Evolutionary conservation across 2,113 vertebrate genomes (phyloP).

Genomic region (Leiothrix lutea): DNA sequence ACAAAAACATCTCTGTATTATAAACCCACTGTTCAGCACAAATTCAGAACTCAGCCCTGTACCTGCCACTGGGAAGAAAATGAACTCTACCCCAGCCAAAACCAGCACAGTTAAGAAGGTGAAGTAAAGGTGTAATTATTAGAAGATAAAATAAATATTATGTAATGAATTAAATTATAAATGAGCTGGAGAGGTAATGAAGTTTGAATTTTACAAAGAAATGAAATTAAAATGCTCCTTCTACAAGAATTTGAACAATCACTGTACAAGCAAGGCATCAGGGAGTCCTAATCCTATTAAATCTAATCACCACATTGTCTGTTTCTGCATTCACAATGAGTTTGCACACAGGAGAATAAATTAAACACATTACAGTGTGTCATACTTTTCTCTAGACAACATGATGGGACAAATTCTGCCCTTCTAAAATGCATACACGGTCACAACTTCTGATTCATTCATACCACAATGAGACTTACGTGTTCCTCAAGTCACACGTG

Average conservation of each 20-base stretch:
- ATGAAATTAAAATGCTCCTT: slow-evolving; percentile 36
- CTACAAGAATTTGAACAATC: slow-evolving; percentile 33
- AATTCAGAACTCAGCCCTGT: not conserved
- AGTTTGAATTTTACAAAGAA: slow-evolving; percentile 34
- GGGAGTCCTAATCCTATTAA: slow-evolving; percentile 53
- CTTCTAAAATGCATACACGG: not conserved
- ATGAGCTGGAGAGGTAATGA: slow-evolving; percentile 5
- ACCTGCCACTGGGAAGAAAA: not conserved
- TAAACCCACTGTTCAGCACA: not conserved
- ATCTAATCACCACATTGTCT: slow-evolving; percentile 35
- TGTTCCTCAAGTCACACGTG: not conserved
- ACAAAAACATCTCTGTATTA: not conserved
- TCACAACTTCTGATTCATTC: not conserved
- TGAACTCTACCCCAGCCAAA: not conserved
- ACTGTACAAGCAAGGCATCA: slow-evolving; percentile 27
- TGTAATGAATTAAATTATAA: slow-evolving; percentile 18
- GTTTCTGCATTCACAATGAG: slow-evolving; percentile 13
- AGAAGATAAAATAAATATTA: slow-evolving; percentile 25
- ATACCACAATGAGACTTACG: not conserved
- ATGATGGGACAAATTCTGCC: not conserved
- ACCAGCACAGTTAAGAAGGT: not conserved
- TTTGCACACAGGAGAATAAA: slow-evolving; percentile 24
- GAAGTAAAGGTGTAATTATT: not conserved
- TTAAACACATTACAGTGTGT: not conserved
- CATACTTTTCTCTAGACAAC: not conserved